phyloP scores from a whole-genome alignment of 2,113 vertebrate genomes.

The Bubo bubo region DNA sequence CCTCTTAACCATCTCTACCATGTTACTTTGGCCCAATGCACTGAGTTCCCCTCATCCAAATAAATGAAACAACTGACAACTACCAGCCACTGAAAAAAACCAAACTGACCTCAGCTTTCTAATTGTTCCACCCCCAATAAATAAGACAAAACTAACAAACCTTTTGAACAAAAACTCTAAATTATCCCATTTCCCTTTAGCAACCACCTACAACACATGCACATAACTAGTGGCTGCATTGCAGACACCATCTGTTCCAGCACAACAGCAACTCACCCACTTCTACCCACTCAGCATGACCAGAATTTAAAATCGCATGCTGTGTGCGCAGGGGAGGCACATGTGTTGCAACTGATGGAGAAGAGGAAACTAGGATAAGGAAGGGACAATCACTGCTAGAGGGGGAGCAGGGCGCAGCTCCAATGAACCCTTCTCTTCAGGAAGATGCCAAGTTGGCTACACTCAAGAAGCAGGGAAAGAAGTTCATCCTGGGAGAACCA shows the following conservation, averaged over 20 bases:
- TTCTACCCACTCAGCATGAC: conserved; percentile 33
- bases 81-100: background rate
- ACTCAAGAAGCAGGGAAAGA: background rate
- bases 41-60: background rate
- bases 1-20: background rate
- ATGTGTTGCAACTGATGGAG: background rate
- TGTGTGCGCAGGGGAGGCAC: conserved; percentile 8
- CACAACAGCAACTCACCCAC: conserved; percentile 57
- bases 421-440: background rate
- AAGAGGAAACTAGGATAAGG: conserved; percentile 14
- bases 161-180: background rate
- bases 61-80: background rate
- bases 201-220: conserved; percentile 43
- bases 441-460: rapidly evolving
- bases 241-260: conserved; percentile 62
- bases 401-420: background rate
- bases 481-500: background rate
- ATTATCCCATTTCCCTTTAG: conserved; percentile 23
- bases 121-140: background rate
- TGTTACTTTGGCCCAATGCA: background rate
- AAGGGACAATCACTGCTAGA: background rate
- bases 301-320: conserved; percentile 18
- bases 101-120: background rate
- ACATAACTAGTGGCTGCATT: conserved; percentile 27
- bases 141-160: background rate